phyloP scores from a whole-genome alignment of 2,888 invertebrate species.

The Drosophila birchii region DNA sequence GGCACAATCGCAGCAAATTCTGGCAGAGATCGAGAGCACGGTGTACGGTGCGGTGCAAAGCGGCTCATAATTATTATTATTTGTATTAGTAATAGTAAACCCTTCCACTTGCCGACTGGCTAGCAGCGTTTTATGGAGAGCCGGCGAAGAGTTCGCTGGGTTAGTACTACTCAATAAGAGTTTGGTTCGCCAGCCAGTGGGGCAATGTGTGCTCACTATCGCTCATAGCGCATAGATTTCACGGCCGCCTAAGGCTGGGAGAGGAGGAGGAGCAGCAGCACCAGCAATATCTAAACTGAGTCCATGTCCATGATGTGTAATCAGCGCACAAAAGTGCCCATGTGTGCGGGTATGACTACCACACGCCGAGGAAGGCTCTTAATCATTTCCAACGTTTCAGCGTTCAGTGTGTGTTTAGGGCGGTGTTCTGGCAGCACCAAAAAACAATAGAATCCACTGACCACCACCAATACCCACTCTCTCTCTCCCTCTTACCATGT shows the following conservation, averaged over 20 bases:
- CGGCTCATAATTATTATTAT: background rate
- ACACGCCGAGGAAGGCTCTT: slow-evolving; percentile 48
- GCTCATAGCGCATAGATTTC: slow-evolving; percentile 25
- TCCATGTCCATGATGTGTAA: slow-evolving; percentile 9
- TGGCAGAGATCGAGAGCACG: slow-evolving; percentile 5
- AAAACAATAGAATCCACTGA: slow-evolving; percentile 10
- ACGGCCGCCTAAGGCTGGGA: slow-evolving; percentile 21
- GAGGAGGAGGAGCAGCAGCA: slow-evolving; percentile 6
- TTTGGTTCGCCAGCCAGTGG: background rate
- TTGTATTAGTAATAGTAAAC: background rate
- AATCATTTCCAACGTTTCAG: slow-evolving; percentile 57
- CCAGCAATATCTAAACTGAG: slow-evolving; percentile 26
- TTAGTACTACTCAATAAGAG: slow-evolving; percentile 29
- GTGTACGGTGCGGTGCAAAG: background rate
- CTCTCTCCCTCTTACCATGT: slow-evolving; percentile 46
- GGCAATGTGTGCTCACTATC: slow-evolving; percentile 17
- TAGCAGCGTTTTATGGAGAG: slow-evolving; percentile 30
- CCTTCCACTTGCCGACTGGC: background rate
- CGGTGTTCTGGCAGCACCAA: slow-evolving; percentile 52
- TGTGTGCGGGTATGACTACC: slow-evolving; percentile 28
- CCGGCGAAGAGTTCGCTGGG: slow-evolving; percentile 29
- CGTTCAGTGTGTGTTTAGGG: slow-evolving; percentile 65
- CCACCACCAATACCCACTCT: slow-evolving; percentile 1
- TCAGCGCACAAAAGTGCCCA: slow-evolving; percentile 3
- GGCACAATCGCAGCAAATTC: slow-evolving; percentile 6